Evolutionary conservation across 2,797 vertebrate genomes (phyloP), one percentile per base, ranked within the genome.

Genomic region (Sebastes trivittatus): DNA sequence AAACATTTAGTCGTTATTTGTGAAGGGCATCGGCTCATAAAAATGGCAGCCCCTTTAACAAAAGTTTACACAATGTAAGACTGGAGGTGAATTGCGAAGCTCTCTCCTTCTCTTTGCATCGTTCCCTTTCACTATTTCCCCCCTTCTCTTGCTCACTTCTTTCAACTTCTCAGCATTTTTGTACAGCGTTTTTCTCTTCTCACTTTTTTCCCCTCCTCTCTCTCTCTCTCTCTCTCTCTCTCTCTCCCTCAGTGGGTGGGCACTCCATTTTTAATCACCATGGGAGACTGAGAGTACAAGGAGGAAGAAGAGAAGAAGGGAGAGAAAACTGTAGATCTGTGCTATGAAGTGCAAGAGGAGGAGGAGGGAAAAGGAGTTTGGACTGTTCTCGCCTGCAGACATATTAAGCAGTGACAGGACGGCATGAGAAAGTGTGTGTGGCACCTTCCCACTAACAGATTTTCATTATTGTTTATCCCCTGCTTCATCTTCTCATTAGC

Each of bases 191-290:
- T 74, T 82, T 76, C 59, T 60, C 7, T 27, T 72, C 74, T 83
- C 29, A 23, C 66, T 69, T 72, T 65, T 56, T 3, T 0, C 54
- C 61, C 16, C 11, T 3, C 32, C 27, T 23, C 23, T 23, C 23
- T 23, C 23, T 23, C 23, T 23, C 23, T 23, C 23, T 25, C 25
- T 25, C 3, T 25, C 25, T 25, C 11, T 36, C 34, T 36, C 11
- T 36, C 14, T 69, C 60, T 75, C 67, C 65, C 77, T 66, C 68
- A 30, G 85, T 87, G 85, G 85, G 89, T 78, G 90, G 82, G 68
- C 86, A 75, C 63, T 93, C 77, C n/a, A 78, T 81, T 89, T 92
- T 90, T 84, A 89, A 90, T 90, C 84, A 82, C 89, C 81, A 87
- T 81, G 81, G 83, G 91, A 87, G 81, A 86, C 67, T 72, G 75